A percentile compares a stretch with the other conserved stretches of the same genome.
Evolutionary conservation across 2,888 invertebrate genomes (phyloP).

Genomic region (Lycia hirtaria): DNA sequence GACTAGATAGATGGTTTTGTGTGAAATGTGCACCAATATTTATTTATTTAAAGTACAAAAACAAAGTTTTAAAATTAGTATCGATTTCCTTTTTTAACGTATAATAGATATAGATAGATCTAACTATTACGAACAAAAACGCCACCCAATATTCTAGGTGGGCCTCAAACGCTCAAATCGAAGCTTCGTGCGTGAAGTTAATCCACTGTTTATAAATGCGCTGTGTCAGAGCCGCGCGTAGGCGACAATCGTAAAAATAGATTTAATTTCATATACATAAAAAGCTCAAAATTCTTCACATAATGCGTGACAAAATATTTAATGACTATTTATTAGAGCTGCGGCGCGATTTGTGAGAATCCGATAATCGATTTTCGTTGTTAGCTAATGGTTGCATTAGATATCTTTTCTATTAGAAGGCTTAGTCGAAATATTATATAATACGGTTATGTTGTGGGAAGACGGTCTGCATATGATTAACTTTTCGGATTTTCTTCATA

Average conservation of each 20-base stretch:
- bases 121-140: constrained; percentile 9
- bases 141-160: constrained; percentile 16
- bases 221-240: constrained; percentile 45
- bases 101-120: not conserved
- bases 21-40: no score
- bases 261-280: constrained; percentile 61
- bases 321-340: constrained; percentile 62
- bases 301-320: constrained; percentile 69
- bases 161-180: constrained; percentile 17
- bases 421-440: constrained; percentile 7
- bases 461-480: not conserved
- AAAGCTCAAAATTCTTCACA: constrained; percentile 51
- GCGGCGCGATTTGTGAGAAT: constrained; percentile 46
- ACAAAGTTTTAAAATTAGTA: not conserved
- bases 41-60: no score
- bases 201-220: constrained; percentile 21
- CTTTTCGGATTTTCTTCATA: not conserved
- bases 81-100: constrained; percentile 4
- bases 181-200: constrained; percentile 27
- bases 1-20: no score
- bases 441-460: not conserved
- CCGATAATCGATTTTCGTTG: constrained; percentile 42
- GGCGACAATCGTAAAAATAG: constrained; percentile 57
- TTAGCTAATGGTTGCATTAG: constrained; percentile 31
- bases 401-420: constrained; percentile 8